These are phyloP conservation scores for Myotis yumanensis DNA, from an alignment of 2,113 vertebrate species.

Conservation along the genomic window DNA sequence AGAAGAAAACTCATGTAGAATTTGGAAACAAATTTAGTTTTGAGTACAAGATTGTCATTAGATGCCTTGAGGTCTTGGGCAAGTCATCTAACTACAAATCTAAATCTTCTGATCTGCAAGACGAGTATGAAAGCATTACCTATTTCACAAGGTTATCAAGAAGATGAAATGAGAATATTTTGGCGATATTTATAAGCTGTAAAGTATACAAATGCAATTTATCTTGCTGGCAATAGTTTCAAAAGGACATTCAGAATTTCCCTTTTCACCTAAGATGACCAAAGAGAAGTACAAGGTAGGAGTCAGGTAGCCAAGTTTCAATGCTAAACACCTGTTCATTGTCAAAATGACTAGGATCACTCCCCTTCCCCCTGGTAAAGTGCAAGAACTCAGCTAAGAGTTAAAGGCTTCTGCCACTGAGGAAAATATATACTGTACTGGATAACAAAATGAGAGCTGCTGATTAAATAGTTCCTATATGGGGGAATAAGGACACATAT, in stretches of 20 bases:
- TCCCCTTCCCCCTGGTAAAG: neutral
- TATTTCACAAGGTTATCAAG: slow-evolving; percentile 14
- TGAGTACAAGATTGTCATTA: neutral
- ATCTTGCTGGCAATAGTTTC: slow-evolving; percentile 6
- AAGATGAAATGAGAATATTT: slow-evolving; percentile 26
- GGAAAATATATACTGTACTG: neutral
- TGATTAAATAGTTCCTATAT: neutral
- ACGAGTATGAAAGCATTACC: neutral
- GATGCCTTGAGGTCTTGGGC: neutral
- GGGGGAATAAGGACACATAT: too few species aligned
- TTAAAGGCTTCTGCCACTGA: slow-evolving; percentile 12
- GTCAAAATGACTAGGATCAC: neutral
- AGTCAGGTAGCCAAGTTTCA: neutral
- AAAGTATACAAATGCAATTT: neutral
- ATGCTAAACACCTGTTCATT: neutral
- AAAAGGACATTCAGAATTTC: slow-evolving; percentile 1
- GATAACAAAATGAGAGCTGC: neutral
- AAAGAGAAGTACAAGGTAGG: neutral
- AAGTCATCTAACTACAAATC: slow-evolving; percentile 28
- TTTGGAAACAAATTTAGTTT: slow-evolving; percentile 27
- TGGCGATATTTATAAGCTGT: neutral
- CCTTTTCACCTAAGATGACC: neutral
- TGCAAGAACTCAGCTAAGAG: neutral
- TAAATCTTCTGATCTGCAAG: neutral
- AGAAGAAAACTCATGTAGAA: neutral